Percentiles rank a stretch among this genome's conserved stretches.
Evolutionary conservation across 1,140 invertebrate genomes (phyloP).

Genomic region (Cheumatopsyche charites): DNA sequence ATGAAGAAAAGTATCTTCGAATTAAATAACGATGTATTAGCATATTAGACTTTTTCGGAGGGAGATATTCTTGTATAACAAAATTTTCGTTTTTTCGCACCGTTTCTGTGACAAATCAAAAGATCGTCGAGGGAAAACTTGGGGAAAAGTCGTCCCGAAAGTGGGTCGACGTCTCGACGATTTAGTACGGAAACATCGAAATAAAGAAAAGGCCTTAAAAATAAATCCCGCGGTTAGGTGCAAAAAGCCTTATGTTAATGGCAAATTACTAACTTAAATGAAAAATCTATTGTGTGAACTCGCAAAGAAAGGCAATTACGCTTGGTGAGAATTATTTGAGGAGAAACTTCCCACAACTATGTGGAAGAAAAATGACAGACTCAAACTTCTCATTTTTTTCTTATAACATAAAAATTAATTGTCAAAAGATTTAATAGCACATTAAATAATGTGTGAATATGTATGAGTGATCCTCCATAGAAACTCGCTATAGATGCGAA

Average conservation of each 20-base stretch:
- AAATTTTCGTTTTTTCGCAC: too few species aligned
- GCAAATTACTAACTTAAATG: conserved; percentile 36
- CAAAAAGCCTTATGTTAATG: conserved; percentile 29
- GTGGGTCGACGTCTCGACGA: conserved; percentile 1
- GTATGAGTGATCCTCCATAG: too few species aligned
- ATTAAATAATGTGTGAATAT: too few species aligned
- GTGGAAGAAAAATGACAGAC: not conserved
- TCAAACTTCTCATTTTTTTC: not conserved
- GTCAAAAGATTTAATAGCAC: too few species aligned
- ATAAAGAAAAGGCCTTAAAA: not conserved
- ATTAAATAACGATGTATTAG: too few species aligned
- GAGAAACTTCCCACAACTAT: not conserved
- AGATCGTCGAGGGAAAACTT: not conserved
- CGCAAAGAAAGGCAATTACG: conserved; percentile 34
- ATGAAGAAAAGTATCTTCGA: too few species aligned
- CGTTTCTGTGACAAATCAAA: conserved; percentile 17
- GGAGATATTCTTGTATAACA: too few species aligned
- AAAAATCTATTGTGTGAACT: conserved; percentile 38
- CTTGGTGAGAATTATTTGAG: not conserved
- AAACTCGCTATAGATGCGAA: not conserved
- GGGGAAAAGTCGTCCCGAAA: not conserved
- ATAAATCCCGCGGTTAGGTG: not conserved
- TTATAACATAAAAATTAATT: too few species aligned
- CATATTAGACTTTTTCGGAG: too few species aligned
- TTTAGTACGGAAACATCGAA: not conserved